Percentiles rank a stretch among this genome's conserved stretches.
Conservation (phyloP, 2,797 vertebrate genomes). For the Typhlichthys eigenmanni region DNA sequence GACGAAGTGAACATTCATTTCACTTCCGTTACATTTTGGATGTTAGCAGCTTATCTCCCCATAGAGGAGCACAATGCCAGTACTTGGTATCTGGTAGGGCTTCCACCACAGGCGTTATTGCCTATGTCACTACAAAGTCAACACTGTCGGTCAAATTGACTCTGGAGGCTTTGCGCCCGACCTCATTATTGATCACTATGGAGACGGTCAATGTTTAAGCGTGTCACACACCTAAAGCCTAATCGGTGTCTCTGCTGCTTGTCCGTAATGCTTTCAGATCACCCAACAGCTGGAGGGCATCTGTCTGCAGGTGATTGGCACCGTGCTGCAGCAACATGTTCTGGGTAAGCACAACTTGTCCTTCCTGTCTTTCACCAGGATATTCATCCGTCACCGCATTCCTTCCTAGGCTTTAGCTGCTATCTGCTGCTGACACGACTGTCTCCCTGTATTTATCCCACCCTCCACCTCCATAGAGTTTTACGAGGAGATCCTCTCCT, state of each 20-base stretch:
- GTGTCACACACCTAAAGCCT: background rate
- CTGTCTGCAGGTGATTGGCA: conserved; percentile 98
- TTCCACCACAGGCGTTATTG: no score
- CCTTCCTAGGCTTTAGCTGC: background rate
- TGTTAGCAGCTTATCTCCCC: no score
- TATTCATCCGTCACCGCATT: background rate
- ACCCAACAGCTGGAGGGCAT: conserved; percentile 97
- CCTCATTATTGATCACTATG: no score
- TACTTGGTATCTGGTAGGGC: no score
- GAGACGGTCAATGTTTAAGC: background rate
- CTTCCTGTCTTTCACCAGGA: conserved; percentile 28
- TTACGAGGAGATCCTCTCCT: conserved; percentile 97
- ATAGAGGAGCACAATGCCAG: no score
- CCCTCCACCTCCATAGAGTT: conserved; percentile 81
- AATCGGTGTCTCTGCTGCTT: background rate
- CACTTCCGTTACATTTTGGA: no score
- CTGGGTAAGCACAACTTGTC: conserved; percentile 79
- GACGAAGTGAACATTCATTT: no score
- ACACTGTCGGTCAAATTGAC: no score
- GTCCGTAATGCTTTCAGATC: conserved; percentile 79
- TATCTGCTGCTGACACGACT: background rate
- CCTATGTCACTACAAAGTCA: no score
- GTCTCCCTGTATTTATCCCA: background rate
- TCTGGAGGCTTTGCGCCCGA: no score
- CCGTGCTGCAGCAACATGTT: conserved; percentile 97